Percentiles rank a stretch among this genome's conserved stretches.
phyloP scores from a whole-genome alignment of 2,888 invertebrate species.

The Cynaeus angustus region DNA sequence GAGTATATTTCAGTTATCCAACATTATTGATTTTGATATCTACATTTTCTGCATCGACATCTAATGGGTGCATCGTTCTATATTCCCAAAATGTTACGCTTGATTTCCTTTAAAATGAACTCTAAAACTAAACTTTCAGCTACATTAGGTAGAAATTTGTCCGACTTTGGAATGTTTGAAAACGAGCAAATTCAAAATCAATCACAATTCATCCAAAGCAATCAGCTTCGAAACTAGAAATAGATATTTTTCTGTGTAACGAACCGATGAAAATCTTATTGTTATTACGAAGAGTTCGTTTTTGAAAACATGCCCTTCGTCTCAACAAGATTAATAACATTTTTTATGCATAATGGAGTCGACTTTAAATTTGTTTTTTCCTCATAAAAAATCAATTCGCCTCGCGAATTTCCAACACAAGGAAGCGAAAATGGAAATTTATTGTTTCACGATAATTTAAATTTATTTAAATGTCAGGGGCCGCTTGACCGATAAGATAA shows the following conservation, averaged over 20 bases:
- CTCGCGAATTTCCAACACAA: slow-evolving; percentile 6
- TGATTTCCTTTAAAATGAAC: slow-evolving; percentile 16
- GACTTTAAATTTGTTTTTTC: neutral
- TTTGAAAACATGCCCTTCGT: neutral
- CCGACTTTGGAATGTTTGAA: no score
- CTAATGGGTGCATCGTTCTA: slow-evolving; percentile 31
- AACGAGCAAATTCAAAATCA: slow-evolving; percentile 19
- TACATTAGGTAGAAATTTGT: slow-evolving; percentile 10
- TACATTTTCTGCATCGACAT: neutral
- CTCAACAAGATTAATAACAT: neutral
- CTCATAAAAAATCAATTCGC: slow-evolving; percentile 6
- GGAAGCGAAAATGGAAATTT: slow-evolving; percentile 26
- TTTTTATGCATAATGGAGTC: neutral
- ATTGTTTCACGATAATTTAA: slow-evolving; percentile 32
- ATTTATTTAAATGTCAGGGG: slow-evolving; percentile 33
- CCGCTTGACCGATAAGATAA: slow-evolving; percentile 24
- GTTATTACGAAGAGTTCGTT: slow-evolving; percentile 19
- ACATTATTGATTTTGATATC: neutral
- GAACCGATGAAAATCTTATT: slow-evolving; percentile 29
- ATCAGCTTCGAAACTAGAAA: slow-evolving; percentile 11
- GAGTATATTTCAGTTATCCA: neutral
- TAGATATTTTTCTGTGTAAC: slow-evolving; percentile 22
- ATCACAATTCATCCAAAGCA: slow-evolving; percentile 11
- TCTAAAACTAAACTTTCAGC: slow-evolving; percentile 11
- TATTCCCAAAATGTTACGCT: slow-evolving; percentile 27